phyloP scores from a whole-genome alignment of 1,140 invertebrate genomes.

The Ctenoplectra terminalis region DNA sequence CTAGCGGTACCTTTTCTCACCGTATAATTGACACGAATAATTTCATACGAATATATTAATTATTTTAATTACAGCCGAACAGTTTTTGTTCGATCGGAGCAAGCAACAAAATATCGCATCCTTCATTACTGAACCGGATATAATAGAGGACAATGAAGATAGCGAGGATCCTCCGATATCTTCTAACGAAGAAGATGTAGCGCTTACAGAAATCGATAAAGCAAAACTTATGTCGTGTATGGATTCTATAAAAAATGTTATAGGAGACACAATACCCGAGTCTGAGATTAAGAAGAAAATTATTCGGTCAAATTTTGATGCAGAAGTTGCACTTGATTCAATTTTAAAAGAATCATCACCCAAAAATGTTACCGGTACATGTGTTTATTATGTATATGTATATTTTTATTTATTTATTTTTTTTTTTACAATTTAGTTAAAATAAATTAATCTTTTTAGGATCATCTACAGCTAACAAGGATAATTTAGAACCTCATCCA shows the following conservation, averaged over 20 bases:
- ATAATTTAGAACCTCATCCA: conserved; percentile 62
- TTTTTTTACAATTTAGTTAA: neutral
- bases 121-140: conserved; percentile 89
- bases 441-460: conserved; percentile 51
- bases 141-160: conserved; percentile 88
- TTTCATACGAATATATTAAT: neutral
- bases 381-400: neutral
- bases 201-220: conserved; percentile 87
- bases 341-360: conserved; percentile 84
- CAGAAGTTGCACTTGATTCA: conserved; percentile 88
- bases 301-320: conserved; percentile 88
- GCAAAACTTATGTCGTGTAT: conserved; percentile 92
- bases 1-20: conserved; percentile 86
- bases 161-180: conserved; percentile 75
- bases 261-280: conserved; percentile 90
- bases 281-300: conserved; percentile 87
- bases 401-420: neutral
- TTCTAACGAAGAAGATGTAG: conserved; percentile 80
- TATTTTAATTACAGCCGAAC: conserved; percentile 81
- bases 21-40: neutral
- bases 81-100: conserved; percentile 93
- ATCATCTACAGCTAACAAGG: conserved; percentile 34
- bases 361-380: conserved; percentile 55
- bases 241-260: conserved; percentile 90
- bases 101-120: conserved; percentile 88